Evolutionary conservation across 2,888 invertebrate species (phyloP).

Genomic region (Hemistola chrysoprasaria): DNA sequence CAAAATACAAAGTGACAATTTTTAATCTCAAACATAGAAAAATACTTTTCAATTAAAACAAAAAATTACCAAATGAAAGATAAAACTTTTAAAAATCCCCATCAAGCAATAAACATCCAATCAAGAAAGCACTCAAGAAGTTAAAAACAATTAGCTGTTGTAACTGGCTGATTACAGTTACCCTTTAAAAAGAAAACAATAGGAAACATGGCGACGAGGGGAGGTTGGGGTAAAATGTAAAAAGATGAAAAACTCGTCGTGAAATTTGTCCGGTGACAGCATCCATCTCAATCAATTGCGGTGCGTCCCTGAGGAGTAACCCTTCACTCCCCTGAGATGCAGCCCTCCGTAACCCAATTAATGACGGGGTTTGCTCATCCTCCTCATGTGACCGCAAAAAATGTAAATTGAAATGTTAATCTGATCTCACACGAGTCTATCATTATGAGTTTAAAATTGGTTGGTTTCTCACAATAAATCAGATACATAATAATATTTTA

Average conservation of each 20-base stretch:
- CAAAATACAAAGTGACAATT: conserved; percentile 4
- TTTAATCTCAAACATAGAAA: conserved; percentile 15
- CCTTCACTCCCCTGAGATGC: conserved; percentile 66
- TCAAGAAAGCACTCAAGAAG: conserved; percentile 63
- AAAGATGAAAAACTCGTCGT: conserved; percentile 62
- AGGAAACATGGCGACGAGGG: conserved; percentile 37
- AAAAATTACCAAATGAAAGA: conserved; percentile 26
- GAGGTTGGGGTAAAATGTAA: conserved; percentile 32
- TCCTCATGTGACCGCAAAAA: conserved; percentile 64
- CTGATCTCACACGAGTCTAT: conserved; percentile 43
- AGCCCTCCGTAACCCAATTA: conserved; percentile 77
- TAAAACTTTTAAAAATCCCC: conserved; percentile 35
- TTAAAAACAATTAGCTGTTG: conserved; percentile 63
- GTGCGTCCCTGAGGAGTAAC: conserved; percentile 70
- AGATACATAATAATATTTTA: no score
- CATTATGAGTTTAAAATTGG: conserved; percentile 8
- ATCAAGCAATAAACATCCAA: conserved; percentile 43
- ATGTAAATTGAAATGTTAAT: conserved; percentile 76
- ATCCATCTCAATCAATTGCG: conserved; percentile 79
- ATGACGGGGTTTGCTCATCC: conserved; percentile 47
- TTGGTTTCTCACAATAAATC: background rate
- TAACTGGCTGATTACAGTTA: conserved; percentile 51
- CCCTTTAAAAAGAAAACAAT: conserved; percentile 49
- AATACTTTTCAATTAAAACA: conserved; percentile 20
- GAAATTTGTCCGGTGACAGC: conserved; percentile 73